Percentiles rank a stretch among this genome's conserved stretches.
These are phyloP conservation scores for Drosophila meridiana DNA, from an alignment of 2,888 invertebrate species.

Conservation along the genomic window DNA sequence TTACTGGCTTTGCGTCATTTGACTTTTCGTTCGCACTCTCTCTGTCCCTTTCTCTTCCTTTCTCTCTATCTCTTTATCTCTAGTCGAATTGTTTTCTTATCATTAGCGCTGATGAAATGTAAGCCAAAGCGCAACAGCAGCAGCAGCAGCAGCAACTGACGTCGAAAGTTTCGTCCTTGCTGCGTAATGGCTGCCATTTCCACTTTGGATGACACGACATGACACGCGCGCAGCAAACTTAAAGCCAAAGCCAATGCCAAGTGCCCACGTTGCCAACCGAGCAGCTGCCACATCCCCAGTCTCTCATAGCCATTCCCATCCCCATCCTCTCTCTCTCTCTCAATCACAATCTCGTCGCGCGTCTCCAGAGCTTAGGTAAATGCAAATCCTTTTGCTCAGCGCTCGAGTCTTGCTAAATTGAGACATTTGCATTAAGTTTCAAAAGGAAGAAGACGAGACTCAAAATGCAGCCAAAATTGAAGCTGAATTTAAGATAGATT, in stretches of 20 bases:
- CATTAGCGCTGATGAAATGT: conserved; percentile 77
- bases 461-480: conserved; percentile 19
- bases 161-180: conserved; percentile 67
- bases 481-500: not conserved
- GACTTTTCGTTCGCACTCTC: conserved; percentile 22
- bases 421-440: conserved; percentile 62
- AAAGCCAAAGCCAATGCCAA: conserved; percentile 32
- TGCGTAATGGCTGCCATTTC: conserved; percentile 74
- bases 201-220: conserved; percentile 59
- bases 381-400: conserved; percentile 62
- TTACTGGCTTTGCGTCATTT: conserved; percentile 39
- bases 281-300: not conserved
- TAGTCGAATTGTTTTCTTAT: conserved; percentile 75
- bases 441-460: not conserved
- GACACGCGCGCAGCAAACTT: conserved; percentile 53
- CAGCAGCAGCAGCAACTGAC: conserved; percentile 33
- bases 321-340: not conserved
- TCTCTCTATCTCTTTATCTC: conserved; percentile 2
- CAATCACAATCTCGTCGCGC: conserved; percentile 21
- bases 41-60: not conserved
- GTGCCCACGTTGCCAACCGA: conserved; percentile 14
- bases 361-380: conserved; percentile 62
- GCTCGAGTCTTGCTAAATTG: conserved; percentile 42
- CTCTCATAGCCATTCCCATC: not conserved
- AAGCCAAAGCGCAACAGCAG: conserved; percentile 48